Evolutionary conservation across 2,797 vertebrate genomes (phyloP), one percentile per base, ranked within the genome.

Genomic region (Allobates femoralis): DNA sequence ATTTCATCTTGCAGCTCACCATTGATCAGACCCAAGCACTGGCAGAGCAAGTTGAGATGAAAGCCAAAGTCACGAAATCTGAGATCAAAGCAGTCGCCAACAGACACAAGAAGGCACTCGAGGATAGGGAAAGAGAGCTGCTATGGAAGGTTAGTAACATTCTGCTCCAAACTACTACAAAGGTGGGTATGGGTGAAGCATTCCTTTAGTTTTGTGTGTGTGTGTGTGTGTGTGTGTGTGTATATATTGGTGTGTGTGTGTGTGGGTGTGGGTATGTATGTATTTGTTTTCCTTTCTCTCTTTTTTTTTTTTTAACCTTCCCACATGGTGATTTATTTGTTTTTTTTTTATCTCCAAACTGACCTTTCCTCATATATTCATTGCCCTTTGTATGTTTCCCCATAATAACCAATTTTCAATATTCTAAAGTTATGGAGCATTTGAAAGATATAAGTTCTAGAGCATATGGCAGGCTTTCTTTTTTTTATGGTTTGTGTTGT

Each of bases 41-140:
- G 92, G 98, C 97, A 0, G 98, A 99, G 89, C 97, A 99, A 92
- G 98, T 99, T 83, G 98, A 99, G 93, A 96, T 99, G 93, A 99
- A 99, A 91, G 97, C 98, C 0, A 98, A 99, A 91, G 96, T 99
- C 91, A 96, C 99, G 11, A 98, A 99, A 92, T 96, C 97, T 0
- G 98, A 99, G 93, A 98, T 99, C 88, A 99, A 99, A 91, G 97
- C 97, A 0, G 97, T 99, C 30, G 96, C 98, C 0, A 96, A 97
- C 0, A 93, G 96, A 86, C 97, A 99, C 73, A 98, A 97, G 94
- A 98, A 99, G 90, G 98, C 97, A 51, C 93, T 99, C 90, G 98
- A 99, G 89, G 98, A 99, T 90, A 94, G 98, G 0, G 98, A 99
- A 90, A 98, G 98, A 83, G 98, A 99, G 92, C 96, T 99, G 88